These are phyloP conservation scores for Amphiprion percula DNA, from an alignment of 2,113 vertebrate genomes.

Conservation along the genomic window DNA sequence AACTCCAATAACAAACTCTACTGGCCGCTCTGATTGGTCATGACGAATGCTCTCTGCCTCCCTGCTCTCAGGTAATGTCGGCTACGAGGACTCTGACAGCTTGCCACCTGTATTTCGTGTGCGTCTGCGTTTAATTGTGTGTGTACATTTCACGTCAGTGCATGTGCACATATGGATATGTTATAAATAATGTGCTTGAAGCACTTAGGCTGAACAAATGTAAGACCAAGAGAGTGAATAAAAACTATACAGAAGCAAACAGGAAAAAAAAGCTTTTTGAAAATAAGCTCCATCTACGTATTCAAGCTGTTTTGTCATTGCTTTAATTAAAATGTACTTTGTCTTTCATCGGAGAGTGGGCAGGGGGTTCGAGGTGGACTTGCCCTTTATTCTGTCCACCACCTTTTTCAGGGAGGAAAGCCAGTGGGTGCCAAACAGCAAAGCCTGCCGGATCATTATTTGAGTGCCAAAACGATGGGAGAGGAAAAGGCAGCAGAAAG, in stretches of 20 bases:
- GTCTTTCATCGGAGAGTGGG: constrained; percentile 50
- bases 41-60: constrained; percentile 67
- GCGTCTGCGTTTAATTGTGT: constrained; percentile 11
- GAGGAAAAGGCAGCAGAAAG: constrained; percentile 75
- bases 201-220: neutral
- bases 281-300: constrained; percentile 41
- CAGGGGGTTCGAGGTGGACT: constrained; percentile 46
- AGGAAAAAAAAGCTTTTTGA: constrained; percentile 17
- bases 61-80: constrained; percentile 51
- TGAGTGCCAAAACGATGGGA: constrained; percentile 73
- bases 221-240: neutral
- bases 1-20: constrained; percentile 78
- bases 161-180: neutral
- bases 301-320: constrained; percentile 42
- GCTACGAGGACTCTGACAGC: constrained; percentile 25
- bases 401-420: constrained; percentile 53
- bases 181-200: neutral
- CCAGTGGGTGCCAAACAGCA: constrained; percentile 73
- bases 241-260: neutral
- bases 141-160: constrained; percentile 10
- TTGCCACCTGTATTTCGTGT: constrained; percentile 50
- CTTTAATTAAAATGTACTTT: constrained; percentile 71
- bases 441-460: constrained; percentile 75
- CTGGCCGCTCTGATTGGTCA: constrained; percentile 75
- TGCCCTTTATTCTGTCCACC: constrained; percentile 56